Base-by-base conservation (phyloP, 2,888 invertebrate species). In the Tetragonisca angustula region DNA sequence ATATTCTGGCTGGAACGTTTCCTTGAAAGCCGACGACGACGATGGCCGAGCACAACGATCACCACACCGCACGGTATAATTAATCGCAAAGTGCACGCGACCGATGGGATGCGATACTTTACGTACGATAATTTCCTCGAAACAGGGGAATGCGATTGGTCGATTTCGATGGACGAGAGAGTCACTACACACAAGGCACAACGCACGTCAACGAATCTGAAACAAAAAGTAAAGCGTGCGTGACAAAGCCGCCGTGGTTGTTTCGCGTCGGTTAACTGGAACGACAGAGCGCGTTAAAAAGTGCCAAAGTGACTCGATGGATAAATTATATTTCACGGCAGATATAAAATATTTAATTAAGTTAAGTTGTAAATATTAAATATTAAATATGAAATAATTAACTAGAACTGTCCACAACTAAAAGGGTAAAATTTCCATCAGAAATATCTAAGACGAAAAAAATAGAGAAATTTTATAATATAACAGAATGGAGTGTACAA, bases 141-240 rank as follows among this genome's bases (percentile, higher is more conserved):
- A 56, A 65, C 19, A 65, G 62, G 64, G 11, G 56, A 74, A 27
- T 61, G n/a, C 27, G 24, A 65, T 70, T 74, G n/a, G 0, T 54
- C 43, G 50, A n/a, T n/a, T 73, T 72, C 24, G 43, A 21, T 21
- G 19, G n/a, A 74, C 73, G 6, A 59, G 59, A 36, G 52, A 59
- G 43, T 43, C 43, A 11, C 32, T 32, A 74, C 56, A 64, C 67
- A 69, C 62, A 49, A 49, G 27, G 43, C 68, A 62, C 81, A 52
- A 59, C 19, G 43, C 43, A 59, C 15, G 56, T 32, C 64, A 32
- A 73, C 50, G 62, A 59, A 65, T 70, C 81, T 81, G 81, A 50
- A 81, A 81, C 81, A 74, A 27, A 79, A 69, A 79, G 17, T 9
- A 1, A 43, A 52, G 5, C 9, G 43, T 43, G 43, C 43, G 43